Evolutionary conservation across 2,113 vertebrate species (phyloP), one percentile per base, ranked within the genome.

Genomic region (Paradoxurus hermaphroditus): DNA sequence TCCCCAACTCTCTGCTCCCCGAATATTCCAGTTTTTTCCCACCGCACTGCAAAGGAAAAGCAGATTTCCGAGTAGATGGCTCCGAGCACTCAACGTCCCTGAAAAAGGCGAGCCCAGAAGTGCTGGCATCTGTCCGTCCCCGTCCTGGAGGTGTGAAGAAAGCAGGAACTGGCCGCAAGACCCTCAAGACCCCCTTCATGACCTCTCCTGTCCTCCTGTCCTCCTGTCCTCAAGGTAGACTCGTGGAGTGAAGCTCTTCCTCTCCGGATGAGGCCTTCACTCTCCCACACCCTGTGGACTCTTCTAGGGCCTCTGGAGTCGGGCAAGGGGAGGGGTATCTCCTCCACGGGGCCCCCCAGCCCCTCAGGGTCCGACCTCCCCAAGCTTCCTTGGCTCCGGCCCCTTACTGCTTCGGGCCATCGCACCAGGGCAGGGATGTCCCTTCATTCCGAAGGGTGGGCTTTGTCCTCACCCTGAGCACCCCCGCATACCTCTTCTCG

Each of bases 401-500:
- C 97, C 98, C 98, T 99, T 78, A 98, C 99, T 99, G 99, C 99
- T 99, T 99, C 99, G 97, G 97, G 99, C 98, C 98, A 94, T 97
- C 68, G 89, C 98, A 93, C 5, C 63, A 73, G 96, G 67, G 92
- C 93, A 96, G 83, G 91, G 98, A 98, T 0, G 87, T 59, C 81
- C 95, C 96, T 96, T 97, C 96, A 86, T 86, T 88, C 68, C 29
- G 86, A 41, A 87, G 65, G 97, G 94, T 97, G 96, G 0, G 0
- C 49, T 63, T 85, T 95, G 95, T 93, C 29, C 67, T 93, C 73
- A 44, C 51, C 23, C 29, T 1, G 16, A 34, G 84, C 41, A 7
- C 19, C 46, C n/a, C 0, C 16, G 11, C 51, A 56, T 41, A n/a
- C 21, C 83, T 7, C 19, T 84, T 67, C 53, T 65, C 27, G 23